These are phyloP conservation scores for Poecilia gillii DNA, from an alignment of 2,797 vertebrate genomes.

Conservation along the genomic window DNA sequence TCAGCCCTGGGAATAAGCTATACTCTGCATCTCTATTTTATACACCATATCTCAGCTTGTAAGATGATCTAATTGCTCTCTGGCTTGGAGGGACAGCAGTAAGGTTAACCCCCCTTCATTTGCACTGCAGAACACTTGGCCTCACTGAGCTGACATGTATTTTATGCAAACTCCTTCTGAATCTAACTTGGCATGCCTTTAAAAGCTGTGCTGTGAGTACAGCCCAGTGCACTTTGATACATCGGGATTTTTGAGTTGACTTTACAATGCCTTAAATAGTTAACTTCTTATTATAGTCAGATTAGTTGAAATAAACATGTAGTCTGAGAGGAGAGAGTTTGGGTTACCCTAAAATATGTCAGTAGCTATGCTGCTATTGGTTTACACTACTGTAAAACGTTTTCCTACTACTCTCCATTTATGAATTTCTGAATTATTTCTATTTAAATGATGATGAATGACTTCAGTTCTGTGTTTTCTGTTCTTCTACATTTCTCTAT, in stretches of 20 bases:
- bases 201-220: slow-evolving; percentile 16
- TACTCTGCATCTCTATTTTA: slow-evolving; percentile 6
- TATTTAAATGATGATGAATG: neutral
- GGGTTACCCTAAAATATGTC: neutral
- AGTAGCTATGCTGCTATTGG: neutral
- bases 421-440: neutral
- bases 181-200: slow-evolving; percentile 16
- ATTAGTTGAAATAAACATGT: neutral
- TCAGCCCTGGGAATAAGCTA: slow-evolving; percentile 14
- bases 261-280: neutral
- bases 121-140: slow-evolving; percentile 26
- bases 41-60: slow-evolving; percentile 13
- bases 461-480: neutral
- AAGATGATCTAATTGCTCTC: slow-evolving; percentile 30
- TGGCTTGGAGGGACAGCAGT: slow-evolving; percentile 11
- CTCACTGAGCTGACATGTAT: slow-evolving; percentile 10
- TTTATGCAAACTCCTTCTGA: slow-evolving; percentile 12
- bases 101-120: slow-evolving; percentile 12
- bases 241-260: slow-evolving; percentile 5
- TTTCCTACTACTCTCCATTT: neutral
- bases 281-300: neutral
- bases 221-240: slow-evolving; percentile 14
- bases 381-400: neutral
- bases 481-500: neutral
- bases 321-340: neutral